Conservation (phyloP, 2,888 invertebrate genomes). For the Troilus luridus region DNA sequence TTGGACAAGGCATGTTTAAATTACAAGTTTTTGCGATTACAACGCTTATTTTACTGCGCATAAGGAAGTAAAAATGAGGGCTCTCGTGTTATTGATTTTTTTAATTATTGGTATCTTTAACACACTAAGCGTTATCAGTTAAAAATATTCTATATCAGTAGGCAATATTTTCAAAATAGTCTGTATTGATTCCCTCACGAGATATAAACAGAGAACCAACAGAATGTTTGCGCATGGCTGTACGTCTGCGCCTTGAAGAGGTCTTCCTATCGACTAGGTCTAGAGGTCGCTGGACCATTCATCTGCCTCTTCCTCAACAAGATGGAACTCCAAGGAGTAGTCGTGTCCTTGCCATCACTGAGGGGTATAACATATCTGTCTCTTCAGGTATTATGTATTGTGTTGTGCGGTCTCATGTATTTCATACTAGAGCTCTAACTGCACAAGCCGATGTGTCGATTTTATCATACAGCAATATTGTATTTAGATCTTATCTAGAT, state of each 20-base stretch:
- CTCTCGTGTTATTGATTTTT: neutral
- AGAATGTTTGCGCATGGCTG: neutral
- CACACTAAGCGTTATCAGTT: neutral
- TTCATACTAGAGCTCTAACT: neutral
- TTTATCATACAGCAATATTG: neutral
- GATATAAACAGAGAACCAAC: neutral
- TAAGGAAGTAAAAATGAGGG: neutral
- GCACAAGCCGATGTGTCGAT: neutral
- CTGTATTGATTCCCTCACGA: neutral
- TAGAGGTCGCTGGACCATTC: neutral
- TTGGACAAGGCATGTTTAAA: too few species aligned
- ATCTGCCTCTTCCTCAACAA: neutral
- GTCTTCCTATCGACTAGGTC: neutral
- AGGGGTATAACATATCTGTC: neutral
- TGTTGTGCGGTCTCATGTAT: neutral
- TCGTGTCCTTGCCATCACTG: neutral
- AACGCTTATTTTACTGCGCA: too few species aligned
- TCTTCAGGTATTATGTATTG: constrained; percentile 8
- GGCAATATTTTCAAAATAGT: constrained; percentile 19
- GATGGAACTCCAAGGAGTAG: neutral
- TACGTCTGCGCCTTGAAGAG: neutral
- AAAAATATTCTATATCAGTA: neutral
- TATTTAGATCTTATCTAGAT: neutral
- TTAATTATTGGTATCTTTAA: neutral
- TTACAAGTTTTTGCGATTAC: too few species aligned